Percentiles rank a stretch among this genome's conserved stretches.
phyloP scores from a whole-genome alignment of 2,888 invertebrate genomes.

The Fragum fragum region DNA sequence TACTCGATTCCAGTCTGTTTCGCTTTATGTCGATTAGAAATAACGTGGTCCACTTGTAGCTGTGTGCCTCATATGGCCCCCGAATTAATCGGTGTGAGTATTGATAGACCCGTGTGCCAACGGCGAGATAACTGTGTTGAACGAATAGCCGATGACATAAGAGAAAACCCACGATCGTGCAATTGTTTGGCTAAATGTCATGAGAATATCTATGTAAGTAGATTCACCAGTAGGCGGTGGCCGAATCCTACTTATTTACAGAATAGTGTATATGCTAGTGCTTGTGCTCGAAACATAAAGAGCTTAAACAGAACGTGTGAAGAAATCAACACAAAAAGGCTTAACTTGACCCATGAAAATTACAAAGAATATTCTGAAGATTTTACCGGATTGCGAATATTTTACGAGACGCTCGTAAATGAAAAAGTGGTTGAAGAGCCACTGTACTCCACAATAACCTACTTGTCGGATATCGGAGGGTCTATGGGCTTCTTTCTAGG shows the following conservation, averaged over 20 bases:
- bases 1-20: not conserved
- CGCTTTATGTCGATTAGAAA: not conserved
- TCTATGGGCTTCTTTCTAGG: conserved; percentile 10
- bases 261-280: not conserved
- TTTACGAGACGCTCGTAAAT: not conserved
- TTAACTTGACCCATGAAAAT: not conserved
- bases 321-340: not conserved
- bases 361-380: not conserved
- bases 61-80: not conserved
- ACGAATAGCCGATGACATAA: not conserved
- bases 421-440: not conserved
- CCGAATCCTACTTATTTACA: not conserved
- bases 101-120: not conserved
- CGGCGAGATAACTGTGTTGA: not conserved
- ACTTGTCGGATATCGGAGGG: conserved; percentile 11
- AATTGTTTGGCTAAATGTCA: not conserved
- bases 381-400: not conserved
- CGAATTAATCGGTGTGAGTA: not conserved
- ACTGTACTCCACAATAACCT: not conserved
- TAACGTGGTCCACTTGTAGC: not conserved
- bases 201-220: not conserved
- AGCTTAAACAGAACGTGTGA: not conserved
- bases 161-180: not conserved
- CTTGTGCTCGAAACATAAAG: not conserved
- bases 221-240: not conserved